Evolutionary conservation across 2,113 vertebrate species (phyloP), one percentile per base, ranked within the genome.

Genomic region (Thunnus maccoyii): DNA sequence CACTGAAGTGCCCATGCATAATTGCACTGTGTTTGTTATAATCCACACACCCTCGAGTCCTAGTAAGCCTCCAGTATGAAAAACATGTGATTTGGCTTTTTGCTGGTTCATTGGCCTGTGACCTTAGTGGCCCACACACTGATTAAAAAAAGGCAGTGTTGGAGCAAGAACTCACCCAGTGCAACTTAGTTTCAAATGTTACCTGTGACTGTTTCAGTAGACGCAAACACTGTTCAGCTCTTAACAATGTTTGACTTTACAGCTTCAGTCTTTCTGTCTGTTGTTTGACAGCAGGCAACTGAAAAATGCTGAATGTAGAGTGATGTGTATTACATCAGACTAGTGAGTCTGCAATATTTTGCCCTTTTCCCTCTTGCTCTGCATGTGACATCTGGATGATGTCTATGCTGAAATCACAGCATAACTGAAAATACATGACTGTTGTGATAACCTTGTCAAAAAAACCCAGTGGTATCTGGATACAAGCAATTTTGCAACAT

Each of bases 1-100:
- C 30, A 1, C 32, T 54, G 50, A 60, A 61, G 41, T 16, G 17
- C 22, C 30, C 56, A 18, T 47, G 3, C 12, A 54, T 56, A 11
- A 17, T 65, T 30, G 14, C 15, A 46, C 56, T 55, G n/a, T 17
- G 30, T 77, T 48, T 61, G 30, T 8, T 25, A 0, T 64, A 81
- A 83, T 80, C 80, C 71, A 6, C 50, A 41, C 62, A 11, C 11
- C 18, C 46, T 54, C 16, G n/a, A 64, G 74, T 65, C 46, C 1
- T 30, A 74, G 52, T 52, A 80, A 88, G 41, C 74, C 57, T 64
- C 68, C 25, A 14, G 60, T 18, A 41, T 18, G 13, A 72, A 56
- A 86, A 89, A 64, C 90, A 92, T 92, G 90, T 93, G 92, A 94
- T 83, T 81, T 64, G 80, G 87, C 83, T 92, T 91, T 88, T 80